Evolutionary conservation across 53 echinoderm and acorn worm species (phyloP).

Genomic region (Antedon mediterranea): DNA sequence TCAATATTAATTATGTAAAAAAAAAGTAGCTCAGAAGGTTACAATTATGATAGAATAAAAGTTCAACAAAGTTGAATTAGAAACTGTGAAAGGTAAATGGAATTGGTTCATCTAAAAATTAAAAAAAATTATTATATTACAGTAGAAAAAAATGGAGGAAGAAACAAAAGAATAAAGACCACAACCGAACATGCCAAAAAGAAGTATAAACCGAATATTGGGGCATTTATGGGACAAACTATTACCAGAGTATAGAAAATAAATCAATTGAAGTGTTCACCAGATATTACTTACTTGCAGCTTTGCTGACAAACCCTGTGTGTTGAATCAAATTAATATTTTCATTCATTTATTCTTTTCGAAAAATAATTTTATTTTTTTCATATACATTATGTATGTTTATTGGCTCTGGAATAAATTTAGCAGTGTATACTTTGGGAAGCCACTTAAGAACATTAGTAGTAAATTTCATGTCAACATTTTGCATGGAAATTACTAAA

Average conservation of each 20-base stretch:
- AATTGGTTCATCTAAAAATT: neutral
- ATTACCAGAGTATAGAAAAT: too few relatives aligned
- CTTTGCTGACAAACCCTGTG: neutral
- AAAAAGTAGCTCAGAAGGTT: neutral
- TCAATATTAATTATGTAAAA: neutral
- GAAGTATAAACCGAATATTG: too few relatives aligned
- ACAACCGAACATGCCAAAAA: neutral
- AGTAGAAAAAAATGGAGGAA: too few relatives aligned
- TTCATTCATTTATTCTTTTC: too few relatives aligned
- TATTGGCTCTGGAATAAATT: too few relatives aligned
- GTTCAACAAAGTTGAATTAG: neutral
- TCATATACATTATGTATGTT: too few relatives aligned
- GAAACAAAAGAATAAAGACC: neutral
- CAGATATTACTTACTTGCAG: neutral
- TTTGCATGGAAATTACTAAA: too few relatives aligned
- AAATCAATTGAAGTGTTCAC: neutral
- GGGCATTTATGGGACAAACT: too few relatives aligned
- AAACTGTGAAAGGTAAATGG: neutral
- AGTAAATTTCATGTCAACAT: too few relatives aligned
- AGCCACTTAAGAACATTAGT: too few relatives aligned
- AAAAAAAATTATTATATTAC: neutral
- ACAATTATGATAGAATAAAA: neutral
- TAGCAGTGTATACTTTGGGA: too few relatives aligned
- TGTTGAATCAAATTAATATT: neutral
- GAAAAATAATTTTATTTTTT: too few relatives aligned